Conservation (phyloP, 2,113 vertebrate genomes). For the Hassar affinis region DNA sequence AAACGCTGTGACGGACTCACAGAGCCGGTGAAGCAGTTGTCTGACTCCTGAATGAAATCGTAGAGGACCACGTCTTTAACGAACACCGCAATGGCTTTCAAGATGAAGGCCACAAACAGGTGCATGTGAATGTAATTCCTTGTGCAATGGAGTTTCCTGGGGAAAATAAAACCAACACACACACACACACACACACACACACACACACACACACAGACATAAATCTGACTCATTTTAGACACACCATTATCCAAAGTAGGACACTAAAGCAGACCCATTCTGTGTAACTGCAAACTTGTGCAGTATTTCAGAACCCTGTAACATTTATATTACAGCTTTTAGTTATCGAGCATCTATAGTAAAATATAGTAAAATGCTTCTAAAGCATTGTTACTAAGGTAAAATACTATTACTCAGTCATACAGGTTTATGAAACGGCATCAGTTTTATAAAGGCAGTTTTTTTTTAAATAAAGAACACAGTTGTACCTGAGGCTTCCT, state of each 20-base stretch:
- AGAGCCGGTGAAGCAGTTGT: constrained; percentile 79
- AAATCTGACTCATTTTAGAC: neutral
- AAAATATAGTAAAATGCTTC: neutral
- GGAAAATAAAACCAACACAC: constrained; percentile 45
- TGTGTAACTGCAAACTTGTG: neutral
- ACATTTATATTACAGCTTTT: neutral
- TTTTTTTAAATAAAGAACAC: too few species aligned
- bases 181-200: too few species aligned
- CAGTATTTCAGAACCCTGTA: neutral
- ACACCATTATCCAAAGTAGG: neutral
- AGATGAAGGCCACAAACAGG: constrained; percentile 90
- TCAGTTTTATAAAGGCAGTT: neutral
- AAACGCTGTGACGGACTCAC: constrained; percentile 72
- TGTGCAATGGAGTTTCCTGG: constrained; percentile 91
- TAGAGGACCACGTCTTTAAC: constrained; percentile 89
- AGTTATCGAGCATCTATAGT: neutral
- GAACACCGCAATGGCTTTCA: constrained; percentile 89
- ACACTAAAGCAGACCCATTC: neutral
- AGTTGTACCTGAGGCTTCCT: neutral
- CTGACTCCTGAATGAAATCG: constrained; percentile 72
- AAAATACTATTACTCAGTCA: neutral
- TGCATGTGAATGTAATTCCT: constrained; percentile 95
- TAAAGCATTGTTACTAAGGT: neutral
- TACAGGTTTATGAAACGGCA: neutral
- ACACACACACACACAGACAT: neutral